phyloP scores from a whole-genome alignment of 2,797 vertebrate genomes.

The Champsocephalus esox region DNA sequence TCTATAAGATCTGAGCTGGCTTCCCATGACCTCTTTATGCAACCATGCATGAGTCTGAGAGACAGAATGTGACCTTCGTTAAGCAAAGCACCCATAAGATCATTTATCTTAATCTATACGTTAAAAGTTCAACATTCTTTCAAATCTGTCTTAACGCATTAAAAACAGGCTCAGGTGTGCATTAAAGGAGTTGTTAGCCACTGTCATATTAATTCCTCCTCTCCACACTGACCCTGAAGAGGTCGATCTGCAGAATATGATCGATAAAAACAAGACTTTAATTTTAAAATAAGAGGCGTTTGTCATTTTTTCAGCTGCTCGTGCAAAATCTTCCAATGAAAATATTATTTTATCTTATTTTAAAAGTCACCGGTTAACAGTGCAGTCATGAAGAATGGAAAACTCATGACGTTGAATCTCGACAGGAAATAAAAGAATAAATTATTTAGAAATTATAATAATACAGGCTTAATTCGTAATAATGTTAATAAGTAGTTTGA shows the following conservation, averaged over 20 bases:
- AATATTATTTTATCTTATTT: neutral
- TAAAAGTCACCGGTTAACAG: neutral
- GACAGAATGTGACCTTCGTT: conserved; percentile 28
- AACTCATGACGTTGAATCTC: neutral
- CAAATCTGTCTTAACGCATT: neutral
- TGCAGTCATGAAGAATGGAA: neutral
- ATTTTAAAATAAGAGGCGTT: neutral
- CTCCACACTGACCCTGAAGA: neutral
- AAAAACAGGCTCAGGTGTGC: neutral
- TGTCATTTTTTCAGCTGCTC: neutral
- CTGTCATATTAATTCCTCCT: neutral
- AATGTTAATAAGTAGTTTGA: neutral
- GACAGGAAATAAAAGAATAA: neutral
- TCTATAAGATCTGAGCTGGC: conserved; percentile 9
- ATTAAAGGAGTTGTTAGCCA: neutral
- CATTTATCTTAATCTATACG: conserved; percentile 13
- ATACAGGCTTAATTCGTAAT: neutral
- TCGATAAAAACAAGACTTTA: neutral
- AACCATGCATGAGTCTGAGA: conserved; percentile 28
- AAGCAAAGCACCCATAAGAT: neutral
- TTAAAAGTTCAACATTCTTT: neutral
- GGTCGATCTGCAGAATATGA: neutral
- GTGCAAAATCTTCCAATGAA: neutral
- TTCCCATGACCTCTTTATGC: conserved; percentile 35
- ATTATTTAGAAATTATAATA: neutral